A percentile compares a stretch with the other conserved stretches of the same genome.
Conservation (phyloP, 2,888 invertebrate species). For the Abrostola triplasia region DNA sequence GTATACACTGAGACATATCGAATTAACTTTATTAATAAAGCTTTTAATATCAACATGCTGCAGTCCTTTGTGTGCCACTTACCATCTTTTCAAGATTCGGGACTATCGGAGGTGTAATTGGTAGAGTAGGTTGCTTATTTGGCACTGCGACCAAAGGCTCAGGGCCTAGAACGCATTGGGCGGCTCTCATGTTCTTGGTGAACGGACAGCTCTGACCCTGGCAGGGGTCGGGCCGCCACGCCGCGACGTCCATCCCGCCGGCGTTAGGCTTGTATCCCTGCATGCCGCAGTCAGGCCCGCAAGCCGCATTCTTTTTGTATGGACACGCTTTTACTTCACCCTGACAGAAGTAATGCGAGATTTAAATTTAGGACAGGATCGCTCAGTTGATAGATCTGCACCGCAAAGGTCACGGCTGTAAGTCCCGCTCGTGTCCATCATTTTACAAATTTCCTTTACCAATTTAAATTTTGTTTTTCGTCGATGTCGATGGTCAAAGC, state of each 20-base stretch:
- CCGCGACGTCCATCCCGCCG: conserved; percentile 57
- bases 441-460: no score
- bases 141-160: conserved; percentile 58
- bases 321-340: conserved; percentile 63
- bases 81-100: conserved; percentile 51
- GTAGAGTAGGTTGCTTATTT: conserved; percentile 23
- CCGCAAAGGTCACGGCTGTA: no score
- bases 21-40: no score
- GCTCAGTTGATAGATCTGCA: no score
- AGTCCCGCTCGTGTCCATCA: no score
- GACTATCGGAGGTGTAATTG: conserved; percentile 41
- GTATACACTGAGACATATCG: no score
- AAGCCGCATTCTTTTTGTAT: conserved; percentile 57
- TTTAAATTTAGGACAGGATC: no score
- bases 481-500: no score
- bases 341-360: conserved; percentile 38
- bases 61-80: conserved; percentile 5
- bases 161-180: conserved; percentile 74
- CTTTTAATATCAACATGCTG: no score
- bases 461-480: no score
- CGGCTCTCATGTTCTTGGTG: conserved; percentile 75
- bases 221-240: conserved; percentile 67
- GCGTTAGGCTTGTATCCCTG: conserved; percentile 46
- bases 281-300: conserved; percentile 70
- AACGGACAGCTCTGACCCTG: conserved; percentile 64